Evolutionary conservation across 1,140 invertebrate species (phyloP).

Genomic region (Listronotus bonariensis): DNA sequence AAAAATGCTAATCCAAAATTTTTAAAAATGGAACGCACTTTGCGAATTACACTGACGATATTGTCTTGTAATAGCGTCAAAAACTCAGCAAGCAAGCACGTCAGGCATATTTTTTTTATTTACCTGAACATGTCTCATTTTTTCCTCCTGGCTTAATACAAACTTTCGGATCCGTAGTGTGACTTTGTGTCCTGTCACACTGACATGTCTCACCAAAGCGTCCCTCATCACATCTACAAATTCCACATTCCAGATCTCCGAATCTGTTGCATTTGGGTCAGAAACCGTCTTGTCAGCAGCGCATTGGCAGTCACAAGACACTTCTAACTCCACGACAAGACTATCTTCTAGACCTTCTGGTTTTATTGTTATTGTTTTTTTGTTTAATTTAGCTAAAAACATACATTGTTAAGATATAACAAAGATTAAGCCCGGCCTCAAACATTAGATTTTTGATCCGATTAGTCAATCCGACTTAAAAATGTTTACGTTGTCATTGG

Average conservation of each 20-base stretch:
- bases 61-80: no score
- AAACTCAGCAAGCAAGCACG: no score
- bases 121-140: constrained; percentile 40
- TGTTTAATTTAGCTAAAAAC: constrained; percentile 14
- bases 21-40: no score
- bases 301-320: constrained; percentile 90
- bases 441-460: no score
- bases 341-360: constrained; percentile 91
- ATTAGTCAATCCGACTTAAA: no score
- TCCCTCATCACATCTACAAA: constrained; percentile 80
- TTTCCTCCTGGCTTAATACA: constrained; percentile 36
- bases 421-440: no score
- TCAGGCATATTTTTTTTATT: no score
- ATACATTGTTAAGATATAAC: no score
- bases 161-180: constrained; percentile 29
- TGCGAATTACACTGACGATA: no score
- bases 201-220: constrained; percentile 87
- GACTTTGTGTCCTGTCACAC: constrained; percentile 60
- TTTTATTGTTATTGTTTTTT: constrained; percentile 66
- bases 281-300: constrained; percentile 58
- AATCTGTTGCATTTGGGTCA: constrained; percentile 66
- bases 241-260: constrained; percentile 82
- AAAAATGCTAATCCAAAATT: no score
- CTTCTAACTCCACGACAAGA: constrained; percentile 81
- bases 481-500: no score